A percentile compares a stretch with the other conserved stretches of the same genome.
Conservation (phyloP, 2,888 invertebrate species). For the Caradrina kadenii region DNA sequence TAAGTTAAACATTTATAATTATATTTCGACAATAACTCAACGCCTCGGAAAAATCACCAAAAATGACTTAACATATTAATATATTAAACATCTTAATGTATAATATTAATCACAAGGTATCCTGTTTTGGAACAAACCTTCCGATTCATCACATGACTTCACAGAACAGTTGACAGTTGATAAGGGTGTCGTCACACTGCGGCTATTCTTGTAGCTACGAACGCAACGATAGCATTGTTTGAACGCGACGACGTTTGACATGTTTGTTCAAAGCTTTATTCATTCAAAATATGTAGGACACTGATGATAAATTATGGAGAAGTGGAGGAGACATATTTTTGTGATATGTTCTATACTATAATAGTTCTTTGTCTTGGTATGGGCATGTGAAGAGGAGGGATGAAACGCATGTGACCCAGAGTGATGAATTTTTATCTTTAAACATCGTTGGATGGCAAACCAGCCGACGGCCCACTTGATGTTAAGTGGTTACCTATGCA, state of each 20-base stretch:
- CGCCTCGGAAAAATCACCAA: too few species aligned
- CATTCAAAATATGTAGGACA: constrained; percentile 55
- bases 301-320: constrained; percentile 32
- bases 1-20: too few species aligned
- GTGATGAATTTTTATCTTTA: too few species aligned
- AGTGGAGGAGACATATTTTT: constrained; percentile 5
- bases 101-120: constrained; percentile 23
- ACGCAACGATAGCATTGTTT: constrained; percentile 61
- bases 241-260: constrained; percentile 53
- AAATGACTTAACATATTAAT: too few species aligned
- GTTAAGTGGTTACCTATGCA: too few species aligned
- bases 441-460: too few species aligned
- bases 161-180: constrained; percentile 53
- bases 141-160: constrained; percentile 43
- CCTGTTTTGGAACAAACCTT: constrained; percentile 22
- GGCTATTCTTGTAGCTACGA: constrained; percentile 50
- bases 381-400: too few species aligned
- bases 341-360: not conserved
- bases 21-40: too few species aligned
- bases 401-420: too few species aligned
- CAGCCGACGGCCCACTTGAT: too few species aligned
- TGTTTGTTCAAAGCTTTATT: constrained; percentile 63
- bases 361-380: too few species aligned
- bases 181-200: constrained; percentile 68
- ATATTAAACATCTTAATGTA: too few species aligned